Percentiles rank a stretch among this genome's conserved stretches.
phyloP scores from a whole-genome alignment of 1,140 invertebrate species.

The Sipha flava region DNA sequence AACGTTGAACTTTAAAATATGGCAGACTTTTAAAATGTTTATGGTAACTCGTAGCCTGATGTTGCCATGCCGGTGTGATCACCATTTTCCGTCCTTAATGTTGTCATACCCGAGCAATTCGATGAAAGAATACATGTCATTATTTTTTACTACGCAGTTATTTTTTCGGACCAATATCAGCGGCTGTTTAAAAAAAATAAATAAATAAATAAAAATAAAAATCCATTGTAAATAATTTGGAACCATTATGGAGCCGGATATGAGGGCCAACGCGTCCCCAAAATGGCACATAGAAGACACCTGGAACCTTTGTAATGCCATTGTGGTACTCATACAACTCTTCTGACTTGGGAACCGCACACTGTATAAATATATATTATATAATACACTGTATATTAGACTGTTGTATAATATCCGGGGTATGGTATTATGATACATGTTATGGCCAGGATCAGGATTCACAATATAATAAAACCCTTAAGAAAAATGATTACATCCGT shows the following conservation, averaged over 20 bases:
- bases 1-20: not conserved
- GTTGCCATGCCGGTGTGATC: not conserved
- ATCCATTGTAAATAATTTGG: conserved; percentile 24
- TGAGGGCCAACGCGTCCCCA: conserved; percentile 2
- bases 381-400: not conserved
- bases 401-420: not conserved
- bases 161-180: conserved; percentile 22
- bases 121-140: not conserved
- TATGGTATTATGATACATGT: not conserved
- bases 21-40: conserved; percentile 9
- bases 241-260: conserved; percentile 16
- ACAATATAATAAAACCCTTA: conserved; percentile 15
- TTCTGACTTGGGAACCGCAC: not conserved
- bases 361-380: not conserved
- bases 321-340: conserved; percentile 4
- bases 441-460: not conserved
- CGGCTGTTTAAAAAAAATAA: conserved; percentile 20
- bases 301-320: conserved; percentile 22
- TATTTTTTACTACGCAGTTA: conserved; percentile 15
- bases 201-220: conserved; percentile 21
- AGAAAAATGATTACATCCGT: conserved; percentile 19
- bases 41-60: not conserved
- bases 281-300: conserved; percentile 31
- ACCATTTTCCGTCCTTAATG: conserved; percentile 7
- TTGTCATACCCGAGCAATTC: not conserved